Evolutionary conservation across 2,797 vertebrate species (phyloP).

Genomic region (Brachyalestes nurse): DNA sequence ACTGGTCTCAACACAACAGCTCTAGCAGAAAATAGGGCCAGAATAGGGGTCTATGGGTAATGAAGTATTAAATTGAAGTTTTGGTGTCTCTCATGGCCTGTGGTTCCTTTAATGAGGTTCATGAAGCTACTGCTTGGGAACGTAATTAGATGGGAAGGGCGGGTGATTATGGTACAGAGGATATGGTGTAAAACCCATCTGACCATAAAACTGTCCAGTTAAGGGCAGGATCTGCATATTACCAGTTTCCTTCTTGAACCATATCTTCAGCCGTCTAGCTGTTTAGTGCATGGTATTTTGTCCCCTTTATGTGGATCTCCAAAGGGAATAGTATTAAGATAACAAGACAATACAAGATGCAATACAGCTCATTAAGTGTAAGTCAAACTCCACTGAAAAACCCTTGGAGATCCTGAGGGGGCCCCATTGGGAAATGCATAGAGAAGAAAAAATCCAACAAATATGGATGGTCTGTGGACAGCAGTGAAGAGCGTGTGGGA

Average conservation of each 20-base stretch:
- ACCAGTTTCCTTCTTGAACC: not conserved
- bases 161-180: not conserved
- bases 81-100: constrained; percentile 33
- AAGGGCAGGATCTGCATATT: not conserved
- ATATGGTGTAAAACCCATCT: not conserved
- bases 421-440: too few species aligned
- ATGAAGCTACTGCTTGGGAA: constrained; percentile 29
- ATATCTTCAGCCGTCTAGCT: not conserved
- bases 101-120: constrained; percentile 21
- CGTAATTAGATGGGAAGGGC: constrained; percentile 41
- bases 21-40: constrained; percentile 56
- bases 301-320: too few species aligned
- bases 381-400: too few species aligned
- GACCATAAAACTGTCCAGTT: not conserved
- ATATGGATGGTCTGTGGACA: too few species aligned
- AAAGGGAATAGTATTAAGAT: too few species aligned
- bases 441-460: too few species aligned
- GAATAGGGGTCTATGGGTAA: constrained; percentile 50
- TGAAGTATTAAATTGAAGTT: constrained; percentile 59
- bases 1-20: constrained; percentile 58
- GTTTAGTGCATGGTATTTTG: too few species aligned
- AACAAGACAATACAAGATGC: too few species aligned
- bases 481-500: too few species aligned
- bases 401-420: too few species aligned
- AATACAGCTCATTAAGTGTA: too few species aligned